Evolutionary conservation across 2,797 vertebrate species (phyloP).

Genomic region (Dermochelys coriacea): DNA sequence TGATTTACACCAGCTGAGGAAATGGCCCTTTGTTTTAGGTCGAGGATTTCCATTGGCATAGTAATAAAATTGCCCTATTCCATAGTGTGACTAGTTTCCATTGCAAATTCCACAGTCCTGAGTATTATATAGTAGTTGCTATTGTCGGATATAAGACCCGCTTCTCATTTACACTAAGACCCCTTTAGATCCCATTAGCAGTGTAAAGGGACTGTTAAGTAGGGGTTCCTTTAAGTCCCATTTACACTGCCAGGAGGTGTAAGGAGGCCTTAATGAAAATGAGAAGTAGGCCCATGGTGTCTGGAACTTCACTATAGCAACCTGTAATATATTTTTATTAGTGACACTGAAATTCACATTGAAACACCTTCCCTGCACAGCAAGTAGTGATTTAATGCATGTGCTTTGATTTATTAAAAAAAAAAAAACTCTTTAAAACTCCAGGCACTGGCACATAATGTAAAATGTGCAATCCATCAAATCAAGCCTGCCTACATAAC

Average conservation of each 20-base stretch:
- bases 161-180: constrained; percentile 2
- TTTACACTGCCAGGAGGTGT: background rate
- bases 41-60: constrained; percentile 29
- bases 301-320: background rate
- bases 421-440: background rate
- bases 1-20: constrained; percentile 5
- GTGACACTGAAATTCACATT: background rate
- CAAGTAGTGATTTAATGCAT: background rate
- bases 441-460: background rate
- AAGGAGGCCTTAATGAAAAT: rapidly evolving
- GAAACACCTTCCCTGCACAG: background rate
- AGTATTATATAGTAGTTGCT: background rate
- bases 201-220: background rate
- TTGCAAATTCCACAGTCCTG: constrained; percentile 32
- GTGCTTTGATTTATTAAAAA: background rate
- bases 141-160: background rate
- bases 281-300: background rate
- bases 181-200: background rate
- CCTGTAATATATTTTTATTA: background rate
- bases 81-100: constrained; percentile 14
- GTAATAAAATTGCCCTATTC: background rate
- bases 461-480: background rate
- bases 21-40: background rate
- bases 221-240: background rate
- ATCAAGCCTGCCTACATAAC: background rate